Percentiles rank a stretch among this genome's conserved stretches.
These are phyloP conservation scores for Oreochromis tanganicae DNA, from an alignment of 2,113 vertebrate genomes.

Conservation along the genomic window DNA sequence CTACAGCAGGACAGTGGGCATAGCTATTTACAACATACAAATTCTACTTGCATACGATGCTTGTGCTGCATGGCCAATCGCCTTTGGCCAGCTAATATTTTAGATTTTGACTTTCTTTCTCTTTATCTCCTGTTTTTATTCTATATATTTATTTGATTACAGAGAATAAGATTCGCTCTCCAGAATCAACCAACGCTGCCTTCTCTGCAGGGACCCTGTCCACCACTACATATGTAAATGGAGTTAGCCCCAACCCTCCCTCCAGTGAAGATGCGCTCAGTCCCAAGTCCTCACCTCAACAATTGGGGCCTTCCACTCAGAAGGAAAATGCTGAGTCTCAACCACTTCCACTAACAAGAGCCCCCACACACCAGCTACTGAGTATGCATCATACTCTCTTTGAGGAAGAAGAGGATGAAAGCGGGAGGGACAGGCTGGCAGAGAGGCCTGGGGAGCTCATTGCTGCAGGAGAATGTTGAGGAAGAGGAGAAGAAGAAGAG, in stretches of 20 bases:
- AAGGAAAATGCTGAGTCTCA: conserved; percentile 51
- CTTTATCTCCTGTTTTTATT: neutral
- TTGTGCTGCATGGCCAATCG: neutral
- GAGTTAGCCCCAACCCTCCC: conserved; percentile 64
- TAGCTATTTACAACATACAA: neutral
- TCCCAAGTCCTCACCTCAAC: conserved; percentile 53
- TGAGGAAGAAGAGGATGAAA: conserved; percentile 69
- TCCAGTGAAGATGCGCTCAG: conserved; percentile 62
- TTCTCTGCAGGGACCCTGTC: conserved; percentile 69
- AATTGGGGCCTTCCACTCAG: conserved; percentile 31
- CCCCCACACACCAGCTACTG: conserved; percentile 70
- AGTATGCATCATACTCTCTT: conserved; percentile 74
- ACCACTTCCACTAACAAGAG: conserved; percentile 50
- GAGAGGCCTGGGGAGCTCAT: conserved; percentile 72
- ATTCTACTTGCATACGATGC: neutral
- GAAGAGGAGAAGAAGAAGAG: neutral
- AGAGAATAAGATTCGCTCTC: conserved; percentile 71
- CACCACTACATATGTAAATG: conserved; percentile 68
- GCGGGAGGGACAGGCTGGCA: conserved; percentile 59
- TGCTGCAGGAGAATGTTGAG: conserved; percentile 74
- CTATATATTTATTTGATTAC: neutral
- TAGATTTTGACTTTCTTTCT: neutral
- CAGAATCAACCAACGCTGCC: conserved; percentile 59
- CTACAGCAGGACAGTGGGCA: neutral
- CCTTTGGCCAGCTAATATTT: neutral